Conservation (phyloP, 2,888 invertebrate genomes). For the Drosophila vallismaia region DNA sequence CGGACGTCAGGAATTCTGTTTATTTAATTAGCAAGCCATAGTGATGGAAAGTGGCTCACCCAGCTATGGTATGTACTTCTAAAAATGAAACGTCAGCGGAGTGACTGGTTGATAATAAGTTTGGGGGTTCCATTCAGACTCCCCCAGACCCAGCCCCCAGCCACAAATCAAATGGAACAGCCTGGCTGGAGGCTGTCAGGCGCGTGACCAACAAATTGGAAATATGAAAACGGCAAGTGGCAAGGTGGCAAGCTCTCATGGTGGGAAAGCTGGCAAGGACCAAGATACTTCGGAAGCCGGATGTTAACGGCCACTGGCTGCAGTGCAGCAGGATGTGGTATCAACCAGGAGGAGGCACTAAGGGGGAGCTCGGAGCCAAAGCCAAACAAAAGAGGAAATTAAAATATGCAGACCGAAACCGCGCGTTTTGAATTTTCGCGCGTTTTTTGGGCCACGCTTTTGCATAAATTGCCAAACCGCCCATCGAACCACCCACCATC, state of each 20-base stretch:
- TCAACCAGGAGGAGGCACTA: not conserved
- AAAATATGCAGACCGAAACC: slow-evolving; percentile 79
- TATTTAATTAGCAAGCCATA: not conserved
- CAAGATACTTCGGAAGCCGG: slow-evolving; percentile 60
- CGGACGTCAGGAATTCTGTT: not conserved
- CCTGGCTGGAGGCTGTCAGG: slow-evolving; percentile 21
- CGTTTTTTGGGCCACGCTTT: slow-evolving; percentile 69
- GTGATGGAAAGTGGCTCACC: not conserved
- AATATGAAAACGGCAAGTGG: slow-evolving; percentile 53
- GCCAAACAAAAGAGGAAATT: slow-evolving; percentile 78
- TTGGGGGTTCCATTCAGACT: not conserved
- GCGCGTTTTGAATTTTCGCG: slow-evolving; percentile 78
- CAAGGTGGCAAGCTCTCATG: slow-evolving; percentile 11
- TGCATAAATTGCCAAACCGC: slow-evolving; percentile 65
- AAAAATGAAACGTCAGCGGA: not conserved
- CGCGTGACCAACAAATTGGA: slow-evolving; percentile 49
- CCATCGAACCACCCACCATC: not conserved
- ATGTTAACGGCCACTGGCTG: slow-evolving; percentile 59
- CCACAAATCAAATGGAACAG: not conserved
- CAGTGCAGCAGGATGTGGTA: slow-evolving; percentile 43
- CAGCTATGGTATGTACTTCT: too few relatives aligned
- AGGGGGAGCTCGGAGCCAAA: not conserved
- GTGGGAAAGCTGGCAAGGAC: slow-evolving; percentile 24
- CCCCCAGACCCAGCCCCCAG: not conserved
- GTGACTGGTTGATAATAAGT: not conserved